Percentiles rank a stretch among this genome's conserved stretches.
Conservation (phyloP, 2,888 invertebrate species). For the Tetragonisca angustula region DNA sequence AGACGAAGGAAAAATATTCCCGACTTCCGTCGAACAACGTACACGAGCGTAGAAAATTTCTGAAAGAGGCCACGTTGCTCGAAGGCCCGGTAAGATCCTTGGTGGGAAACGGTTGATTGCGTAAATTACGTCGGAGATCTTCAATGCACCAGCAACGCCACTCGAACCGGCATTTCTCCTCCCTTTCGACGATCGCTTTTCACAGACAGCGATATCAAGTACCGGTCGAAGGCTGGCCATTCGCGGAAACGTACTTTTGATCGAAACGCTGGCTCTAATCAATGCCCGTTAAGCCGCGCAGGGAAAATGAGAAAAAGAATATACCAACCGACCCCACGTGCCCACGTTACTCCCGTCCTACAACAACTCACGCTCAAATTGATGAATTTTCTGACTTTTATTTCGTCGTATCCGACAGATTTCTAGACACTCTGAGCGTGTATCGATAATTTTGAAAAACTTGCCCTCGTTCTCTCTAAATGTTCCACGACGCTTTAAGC, state of each 20-base stretch:
- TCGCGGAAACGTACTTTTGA: slow-evolving; percentile 52
- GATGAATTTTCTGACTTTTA: slow-evolving; percentile 49
- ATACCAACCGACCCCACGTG: slow-evolving; percentile 23
- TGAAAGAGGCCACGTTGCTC: neutral
- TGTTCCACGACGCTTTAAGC: neutral
- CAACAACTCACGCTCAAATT: slow-evolving; percentile 6
- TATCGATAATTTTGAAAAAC: too few relatives aligned
- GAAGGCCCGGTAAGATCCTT: neutral
- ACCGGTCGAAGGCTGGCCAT: slow-evolving; percentile 38
- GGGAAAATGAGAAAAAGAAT: slow-evolving; percentile 43
- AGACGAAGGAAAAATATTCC: neutral
- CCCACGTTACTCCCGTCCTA: slow-evolving; percentile 31
- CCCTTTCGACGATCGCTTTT: slow-evolving; percentile 47
- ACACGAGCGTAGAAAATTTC: neutral
- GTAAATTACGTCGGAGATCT: slow-evolving; percentile 24
- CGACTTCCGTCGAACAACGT: neutral
- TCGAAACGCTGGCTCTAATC: slow-evolving; percentile 70
- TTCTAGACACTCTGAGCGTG: too few relatives aligned
- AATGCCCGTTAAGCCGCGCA: slow-evolving; percentile 74
- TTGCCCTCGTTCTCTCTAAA: too few relatives aligned
- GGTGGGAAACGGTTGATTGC: neutral
- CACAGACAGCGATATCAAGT: slow-evolving; percentile 32
- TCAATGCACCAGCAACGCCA: slow-evolving; percentile 49
- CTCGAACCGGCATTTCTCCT: slow-evolving; percentile 37
- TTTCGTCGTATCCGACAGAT: slow-evolving; percentile 38